Base-by-base conservation (phyloP, 2,113 vertebrate species). In the Penelope pileata region DNA sequence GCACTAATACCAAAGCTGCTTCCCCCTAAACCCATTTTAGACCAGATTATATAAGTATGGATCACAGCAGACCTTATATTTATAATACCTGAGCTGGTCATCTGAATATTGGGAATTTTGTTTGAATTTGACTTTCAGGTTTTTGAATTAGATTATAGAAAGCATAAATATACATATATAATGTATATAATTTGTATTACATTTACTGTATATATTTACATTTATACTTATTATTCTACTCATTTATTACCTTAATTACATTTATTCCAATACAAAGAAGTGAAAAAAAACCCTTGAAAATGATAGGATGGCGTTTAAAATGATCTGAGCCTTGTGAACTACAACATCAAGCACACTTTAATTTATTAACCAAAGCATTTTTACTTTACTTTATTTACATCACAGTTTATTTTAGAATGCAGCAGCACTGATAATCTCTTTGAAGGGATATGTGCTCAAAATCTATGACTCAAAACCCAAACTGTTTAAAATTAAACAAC, bases 401-500 rank as follows among this genome's bases (percentile, higher is more conserved):
- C 60, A 54, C 19, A 58, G 27, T 56, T 88, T 59, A 77, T 70
- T 94, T 91, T 58, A 53, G 30, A 89, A 79, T 38, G 58, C n/a
- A 92, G 7, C 22, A 92, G 34, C 58, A 82, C 12, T 53, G 40
- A 60, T 84, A 73, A 84, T 53, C 7, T 77, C n/a, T 94, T 90
- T 67, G 34, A 94, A 88, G 45, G 79, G 26, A 59, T 56, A 72
- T 26, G 23, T 19, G 23, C 32, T 85, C 17, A 91, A 91, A 92
- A 93, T 80, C 53, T 82, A 45, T 64, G 16, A 84, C 67, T 91
- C 48, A 76, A 86, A 90, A 6, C 40, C 4, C 47, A 74, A 80
- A 73, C 26, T 38, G 58, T 83, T 94, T 91, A 73, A 84, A 95
- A 94, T 62, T 36, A 94, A 91, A 38, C 66, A 92, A 83, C 36